Conservation (phyloP, 2,113 vertebrate species). For the Hiodon alosoides region DNA sequence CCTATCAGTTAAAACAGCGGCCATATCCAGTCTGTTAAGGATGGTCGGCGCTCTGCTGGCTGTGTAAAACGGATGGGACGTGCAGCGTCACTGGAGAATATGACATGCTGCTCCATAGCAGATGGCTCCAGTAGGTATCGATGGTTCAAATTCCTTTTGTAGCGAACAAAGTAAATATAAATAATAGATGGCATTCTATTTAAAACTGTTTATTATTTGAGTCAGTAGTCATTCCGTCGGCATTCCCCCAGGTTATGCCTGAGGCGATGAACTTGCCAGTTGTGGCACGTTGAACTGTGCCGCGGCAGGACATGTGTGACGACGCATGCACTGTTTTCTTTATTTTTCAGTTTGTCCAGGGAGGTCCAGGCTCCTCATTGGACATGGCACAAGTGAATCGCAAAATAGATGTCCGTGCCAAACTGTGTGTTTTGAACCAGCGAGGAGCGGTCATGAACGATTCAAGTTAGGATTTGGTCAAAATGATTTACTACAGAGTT, state of each 20-base stretch:
- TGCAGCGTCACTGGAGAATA: not conserved
- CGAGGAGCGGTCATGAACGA: too few species aligned
- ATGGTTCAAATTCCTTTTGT: conserved; percentile 11
- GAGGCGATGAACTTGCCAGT: conserved; percentile 30
- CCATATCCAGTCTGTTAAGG: not conserved
- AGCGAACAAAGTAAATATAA: conserved; percentile 30
- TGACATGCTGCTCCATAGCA: not conserved
- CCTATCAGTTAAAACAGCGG: not conserved
- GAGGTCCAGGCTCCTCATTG: conserved; percentile 51
- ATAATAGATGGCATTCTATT: conserved; percentile 44
- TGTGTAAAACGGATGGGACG: not conserved
- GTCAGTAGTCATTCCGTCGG: conserved; percentile 3
- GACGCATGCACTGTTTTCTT: conserved; percentile 20
- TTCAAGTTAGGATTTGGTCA: conserved; percentile 47
- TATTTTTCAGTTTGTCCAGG: conserved; percentile 32
- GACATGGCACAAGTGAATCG: conserved; percentile 52
- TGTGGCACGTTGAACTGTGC: conserved; percentile 34
- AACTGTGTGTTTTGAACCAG: conserved; percentile 31
- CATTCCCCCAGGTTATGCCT: conserved; percentile 36
- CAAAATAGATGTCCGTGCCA: conserved; percentile 52
- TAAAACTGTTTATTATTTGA: conserved; percentile 25
- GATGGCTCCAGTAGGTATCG: not conserved
- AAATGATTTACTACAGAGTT: conserved; percentile 46
- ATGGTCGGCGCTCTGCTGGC: too few species aligned
- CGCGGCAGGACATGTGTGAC: conserved; percentile 29